Evolutionary conservation across 2,113 vertebrate genomes (phyloP).

Genomic region (Datnioides undecimradiatus): DNA sequence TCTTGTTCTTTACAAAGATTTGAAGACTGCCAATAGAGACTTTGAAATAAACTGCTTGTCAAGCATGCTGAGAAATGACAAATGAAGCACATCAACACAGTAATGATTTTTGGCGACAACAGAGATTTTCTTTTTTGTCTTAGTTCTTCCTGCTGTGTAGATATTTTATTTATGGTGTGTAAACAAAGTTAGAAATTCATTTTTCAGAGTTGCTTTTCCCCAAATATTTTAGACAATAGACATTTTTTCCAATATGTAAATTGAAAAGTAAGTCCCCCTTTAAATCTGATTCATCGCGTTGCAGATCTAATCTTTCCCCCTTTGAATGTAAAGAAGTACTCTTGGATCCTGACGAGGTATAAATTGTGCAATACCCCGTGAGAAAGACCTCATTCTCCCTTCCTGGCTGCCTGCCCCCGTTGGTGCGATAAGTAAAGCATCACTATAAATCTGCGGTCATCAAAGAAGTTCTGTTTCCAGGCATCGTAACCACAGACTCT

Average conservation of each 20-base stretch:
- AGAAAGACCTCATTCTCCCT: conserved; percentile 48
- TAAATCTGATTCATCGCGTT: conserved; percentile 56
- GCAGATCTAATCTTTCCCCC: conserved; percentile 61
- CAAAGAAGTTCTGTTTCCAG: conserved; percentile 75
- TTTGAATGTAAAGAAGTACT: conserved; percentile 59
- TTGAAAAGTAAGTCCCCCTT: conserved; percentile 9
- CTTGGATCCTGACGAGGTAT: conserved; percentile 47
- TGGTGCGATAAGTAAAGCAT: conserved; percentile 70
- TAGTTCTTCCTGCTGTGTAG: too few species aligned
- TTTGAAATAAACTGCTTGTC: not conserved
- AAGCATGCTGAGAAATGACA: not conserved
- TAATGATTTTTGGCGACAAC: too few species aligned
- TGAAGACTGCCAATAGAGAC: not conserved
- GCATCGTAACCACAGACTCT: conserved; percentile 58
- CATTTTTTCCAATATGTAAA: not conserved
- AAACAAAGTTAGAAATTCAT: too few species aligned
- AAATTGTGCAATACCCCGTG: conserved; percentile 62
- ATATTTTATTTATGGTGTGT: too few species aligned
- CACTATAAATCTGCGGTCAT: conserved; percentile 77
- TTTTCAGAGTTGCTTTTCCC: too few species aligned
- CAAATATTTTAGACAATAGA: not conserved
- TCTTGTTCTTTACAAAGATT: not conserved
- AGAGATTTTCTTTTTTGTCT: too few species aligned
- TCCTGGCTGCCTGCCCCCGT: conserved; percentile 44
- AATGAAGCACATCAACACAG: too few species aligned